Percentiles rank a stretch among this genome's conserved stretches.
Conservation (phyloP, 2,888 invertebrate species). For the Agapetus fuscipes region DNA sequence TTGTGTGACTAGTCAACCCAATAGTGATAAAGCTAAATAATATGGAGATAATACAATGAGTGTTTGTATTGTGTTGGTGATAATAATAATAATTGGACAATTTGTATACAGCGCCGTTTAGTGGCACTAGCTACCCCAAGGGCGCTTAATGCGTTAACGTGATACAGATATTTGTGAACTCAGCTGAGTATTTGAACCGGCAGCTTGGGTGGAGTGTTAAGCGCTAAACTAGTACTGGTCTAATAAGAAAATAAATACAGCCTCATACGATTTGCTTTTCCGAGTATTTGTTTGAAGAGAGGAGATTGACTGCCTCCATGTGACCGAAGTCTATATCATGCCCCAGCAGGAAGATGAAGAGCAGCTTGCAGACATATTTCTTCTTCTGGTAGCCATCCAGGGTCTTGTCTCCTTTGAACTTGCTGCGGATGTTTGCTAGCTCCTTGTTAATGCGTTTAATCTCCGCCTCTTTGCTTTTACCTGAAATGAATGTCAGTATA, state of each 20-base stretch:
- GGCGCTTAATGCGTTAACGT: too few species aligned
- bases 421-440: constrained; percentile 96
- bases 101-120: too few species aligned
- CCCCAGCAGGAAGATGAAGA: constrained; percentile 98
- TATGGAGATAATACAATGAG: too few species aligned
- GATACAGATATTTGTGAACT: too few species aligned
- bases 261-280: constrained; percentile 95
- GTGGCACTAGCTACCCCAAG: too few species aligned
- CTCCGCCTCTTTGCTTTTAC: constrained; percentile 99
- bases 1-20: too few species aligned
- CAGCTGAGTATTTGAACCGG: too few species aligned
- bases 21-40: too few species aligned
- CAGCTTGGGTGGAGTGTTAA: too few species aligned
- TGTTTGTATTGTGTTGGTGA: too few species aligned
- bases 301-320: constrained; percentile 99
- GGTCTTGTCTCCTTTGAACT: constrained; percentile 99
- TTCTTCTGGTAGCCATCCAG: constrained; percentile 99
- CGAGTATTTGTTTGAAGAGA: constrained; percentile 99
- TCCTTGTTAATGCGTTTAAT: constrained; percentile 99
- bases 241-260: neutral
- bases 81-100: too few species aligned
- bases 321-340: constrained; percentile 99
- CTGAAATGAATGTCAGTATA: constrained; percentile 50
- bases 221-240: too few species aligned
- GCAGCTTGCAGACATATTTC: constrained; percentile 99